Percentiles rank a stretch among this genome's conserved stretches.
Conservation (phyloP, 2,888 invertebrate genomes). For the Thalpophila matura region DNA sequence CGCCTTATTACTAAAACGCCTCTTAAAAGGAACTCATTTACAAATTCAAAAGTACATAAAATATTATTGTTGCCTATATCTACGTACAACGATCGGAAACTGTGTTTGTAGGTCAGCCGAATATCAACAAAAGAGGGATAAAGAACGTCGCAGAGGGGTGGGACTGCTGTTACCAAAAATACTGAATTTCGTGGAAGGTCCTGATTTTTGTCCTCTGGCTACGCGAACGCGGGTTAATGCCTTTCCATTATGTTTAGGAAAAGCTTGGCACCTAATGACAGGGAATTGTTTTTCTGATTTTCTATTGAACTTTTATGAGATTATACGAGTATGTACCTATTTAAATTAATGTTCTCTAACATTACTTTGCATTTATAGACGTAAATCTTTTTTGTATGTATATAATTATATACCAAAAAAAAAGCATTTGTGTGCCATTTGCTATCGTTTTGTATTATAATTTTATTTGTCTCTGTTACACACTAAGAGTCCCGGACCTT, state of each 20-base stretch:
- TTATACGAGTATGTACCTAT: too few species aligned
- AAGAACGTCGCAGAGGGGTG: slow-evolving; percentile 66
- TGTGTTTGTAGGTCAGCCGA: slow-evolving; percentile 88
- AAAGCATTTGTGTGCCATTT: too few species aligned
- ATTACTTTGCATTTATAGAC: too few species aligned
- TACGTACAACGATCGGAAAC: slow-evolving; percentile 68
- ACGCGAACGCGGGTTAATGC: slow-evolving; percentile 24
- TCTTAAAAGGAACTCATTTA: slow-evolving; percentile 60
- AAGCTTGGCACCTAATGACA: slow-evolving; percentile 15
- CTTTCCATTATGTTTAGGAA: slow-evolving; percentile 44
- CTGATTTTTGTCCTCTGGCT: slow-evolving; percentile 24
- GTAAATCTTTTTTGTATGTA: too few species aligned
- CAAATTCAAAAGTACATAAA: slow-evolving; percentile 62
- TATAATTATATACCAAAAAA: too few species aligned
- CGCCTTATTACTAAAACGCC: slow-evolving; percentile 57
- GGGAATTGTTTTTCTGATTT: slow-evolving; percentile 12
- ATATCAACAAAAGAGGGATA: slow-evolving; percentile 80
- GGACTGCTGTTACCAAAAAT: slow-evolving; percentile 48
- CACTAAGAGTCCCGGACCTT: too few species aligned
- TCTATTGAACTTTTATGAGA: neutral
- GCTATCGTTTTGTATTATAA: too few species aligned
- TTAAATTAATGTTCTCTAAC: too few species aligned
- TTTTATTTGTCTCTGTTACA: too few species aligned
- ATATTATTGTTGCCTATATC: slow-evolving; percentile 59
- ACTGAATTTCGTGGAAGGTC: slow-evolving; percentile 42